These are phyloP conservation scores for Triops cancriformis DNA, from an alignment of 1,140 invertebrate species.

Conservation along the genomic window DNA sequence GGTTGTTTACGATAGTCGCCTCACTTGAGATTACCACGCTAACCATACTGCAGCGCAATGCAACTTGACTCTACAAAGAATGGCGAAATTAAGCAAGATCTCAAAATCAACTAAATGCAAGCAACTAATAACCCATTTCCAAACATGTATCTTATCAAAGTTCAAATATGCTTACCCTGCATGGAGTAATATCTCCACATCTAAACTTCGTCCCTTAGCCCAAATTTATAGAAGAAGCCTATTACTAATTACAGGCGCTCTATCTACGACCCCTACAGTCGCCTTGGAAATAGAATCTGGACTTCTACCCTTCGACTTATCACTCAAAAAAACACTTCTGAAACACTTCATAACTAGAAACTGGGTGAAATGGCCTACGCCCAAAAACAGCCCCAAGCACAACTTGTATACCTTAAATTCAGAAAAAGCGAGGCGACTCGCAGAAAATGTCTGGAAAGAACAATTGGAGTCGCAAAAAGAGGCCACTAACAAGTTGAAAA, in stretches of 20 bases:
- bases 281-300: not conserved
- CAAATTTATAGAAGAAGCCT: too few species aligned
- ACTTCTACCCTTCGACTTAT: not conserved
- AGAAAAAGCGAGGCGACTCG: too few species aligned
- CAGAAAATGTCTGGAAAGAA: not conserved
- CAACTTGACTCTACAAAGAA: too few species aligned
- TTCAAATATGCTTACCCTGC: not conserved
- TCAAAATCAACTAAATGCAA: too few species aligned
- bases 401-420: not conserved
- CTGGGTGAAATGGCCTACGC: not conserved
- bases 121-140: too few species aligned
- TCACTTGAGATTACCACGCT: too few species aligned
- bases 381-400: not conserved
- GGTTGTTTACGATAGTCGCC: too few species aligned
- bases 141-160: not conserved
- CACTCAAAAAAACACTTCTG: not conserved
- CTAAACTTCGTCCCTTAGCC: not conserved
- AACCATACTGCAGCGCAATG: too few species aligned
- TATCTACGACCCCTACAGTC: too few species aligned
- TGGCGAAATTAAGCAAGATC: too few species aligned
- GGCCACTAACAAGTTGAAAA: not conserved
- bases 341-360: not conserved
- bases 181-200: not conserved
- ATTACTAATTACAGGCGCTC: too few species aligned
- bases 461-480: not conserved